Base-by-base conservation (phyloP, 2,888 invertebrate species). In the Trilocha varians region DNA sequence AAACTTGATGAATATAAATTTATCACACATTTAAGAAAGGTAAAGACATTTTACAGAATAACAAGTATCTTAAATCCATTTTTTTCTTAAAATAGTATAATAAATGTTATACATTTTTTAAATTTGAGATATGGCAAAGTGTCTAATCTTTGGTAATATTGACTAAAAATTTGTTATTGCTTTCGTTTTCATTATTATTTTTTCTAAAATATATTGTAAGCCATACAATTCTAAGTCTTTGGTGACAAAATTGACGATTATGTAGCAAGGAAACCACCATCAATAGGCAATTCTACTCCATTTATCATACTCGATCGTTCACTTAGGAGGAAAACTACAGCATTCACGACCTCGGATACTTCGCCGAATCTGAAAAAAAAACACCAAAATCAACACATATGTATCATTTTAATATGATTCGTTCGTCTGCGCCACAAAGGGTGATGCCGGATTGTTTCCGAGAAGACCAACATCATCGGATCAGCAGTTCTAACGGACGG, bases 321-420 rank as follows among this genome's bases (percentile, higher is more conserved):
- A 52, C 95, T 94, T 32, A 97, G 79, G 37, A 97, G 86, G 73
- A 91, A 97, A 25, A 94, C 71, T 18, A 94, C 89, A 2, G 91
- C 89, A 70, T 95, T 90, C 1, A 93, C 91, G 3, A 96, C 95
- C 65, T 98, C 97, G 6, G 90, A 85, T 1, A 94, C 91, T 74
- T 96, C 96, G 68, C 90, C 87, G 78, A 92, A 89, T 50, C 88
- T 87, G 65, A 49, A 79, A 76, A 35, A 32, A 6, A 39, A 33
- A 43, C 36, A n/a, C 5, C 16, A 36, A 13, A 32, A 5, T 6
- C 14, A 11, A 9, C 11, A 25, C 11, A 25, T 25, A 25, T 3
- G n/a, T 4, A 25, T 25, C 5, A 25, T 25, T 25, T 18, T 18
- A 18, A 18, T 18, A 18, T 6, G 8, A 18, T 18, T 6, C 8